Base-by-base conservation (phyloP, 2,888 invertebrate genomes). In the Heteromyza rotundicornis region DNA sequence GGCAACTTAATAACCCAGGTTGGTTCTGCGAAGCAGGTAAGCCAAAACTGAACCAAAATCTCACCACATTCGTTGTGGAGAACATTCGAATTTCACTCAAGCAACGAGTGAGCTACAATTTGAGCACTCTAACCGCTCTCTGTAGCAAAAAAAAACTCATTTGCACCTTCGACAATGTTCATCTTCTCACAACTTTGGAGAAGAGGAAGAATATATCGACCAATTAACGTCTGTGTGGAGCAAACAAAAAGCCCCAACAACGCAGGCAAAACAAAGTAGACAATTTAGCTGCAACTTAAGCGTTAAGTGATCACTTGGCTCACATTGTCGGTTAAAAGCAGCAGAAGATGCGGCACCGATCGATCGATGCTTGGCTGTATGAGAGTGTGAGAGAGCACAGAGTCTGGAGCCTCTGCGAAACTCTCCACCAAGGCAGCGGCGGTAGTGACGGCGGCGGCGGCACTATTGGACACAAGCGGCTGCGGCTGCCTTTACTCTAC, bases 401-500 rank as follows among this genome's bases (percentile, higher is more conserved):
- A 40, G n/a, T 40, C 40, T 40, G 14, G 40, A 40, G 16, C 12
- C 32, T 32, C 32, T 32, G 32, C 32, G 32, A 32, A 12, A 8
- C 5, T 32, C 32, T 32, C 32, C 12, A 32, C 7, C 32, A n/a
- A n/a, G n/a, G n/a, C n/a, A n/a, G n/a, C n/a, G n/a, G n/a, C n/a
- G n/a, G n/a, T n/a, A n/a, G n/a, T 53, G 32, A 44, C 59, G 54
- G n/a, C 59, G 55, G 35, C 59, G 35, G 32, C 55, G 47, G 32
- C 47, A 19, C 47, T 47, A 19, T n/a, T n/a, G n/a, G n/a, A n/a
- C n/a, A 22, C 20, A 36, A 20, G 10, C 27, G 24, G 23, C 10
- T 22, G 23, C n/a, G 23, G n/a, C 23, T 20, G n/a, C 17, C 17
- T 24, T 17, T 52, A 16, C 24, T 52, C 22, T 10, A 24, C n/a